These are phyloP conservation scores for Drosophila simulans DNA, from an alignment of 1,140 invertebrate genomes.

Conservation along the genomic window DNA sequence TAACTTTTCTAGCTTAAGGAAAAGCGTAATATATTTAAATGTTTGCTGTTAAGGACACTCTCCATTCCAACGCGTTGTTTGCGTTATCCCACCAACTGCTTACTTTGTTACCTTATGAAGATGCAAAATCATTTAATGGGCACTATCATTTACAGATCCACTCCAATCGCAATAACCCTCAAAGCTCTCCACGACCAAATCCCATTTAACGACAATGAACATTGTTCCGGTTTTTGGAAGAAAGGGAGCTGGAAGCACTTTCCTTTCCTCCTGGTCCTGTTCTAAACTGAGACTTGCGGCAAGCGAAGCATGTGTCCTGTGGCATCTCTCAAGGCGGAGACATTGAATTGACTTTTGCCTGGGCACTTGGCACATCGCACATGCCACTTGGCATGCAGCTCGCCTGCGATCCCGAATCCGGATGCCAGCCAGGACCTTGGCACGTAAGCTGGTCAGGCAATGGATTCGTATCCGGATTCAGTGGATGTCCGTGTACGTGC, in stretches of 20 bases:
- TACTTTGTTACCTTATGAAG: slow-evolving; percentile 21
- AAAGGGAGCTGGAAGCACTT: slow-evolving; percentile 31
- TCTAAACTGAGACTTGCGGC: slow-evolving; percentile 38
- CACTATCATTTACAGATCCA: slow-evolving; percentile 37
- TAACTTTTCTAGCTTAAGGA: too few species aligned
- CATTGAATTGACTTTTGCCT: slow-evolving; percentile 53
- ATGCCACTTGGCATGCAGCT: slow-evolving; percentile 35
- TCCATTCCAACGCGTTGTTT: too few species aligned
- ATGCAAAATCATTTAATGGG: slow-evolving; percentile 28
- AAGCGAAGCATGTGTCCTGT: slow-evolving; percentile 29
- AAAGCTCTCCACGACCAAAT: slow-evolving; percentile 32
- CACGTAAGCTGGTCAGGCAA: slow-evolving; percentile 46
- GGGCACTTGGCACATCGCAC: slow-evolving; percentile 21
- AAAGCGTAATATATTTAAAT: background rate
- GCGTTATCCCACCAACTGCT: background rate
- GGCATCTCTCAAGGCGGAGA: slow-evolving; percentile 47
- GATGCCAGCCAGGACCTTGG: slow-evolving; percentile 36
- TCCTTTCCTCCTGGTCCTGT: slow-evolving; percentile 16
- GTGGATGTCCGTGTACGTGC: slow-evolving; percentile 11
- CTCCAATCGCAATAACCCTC: slow-evolving; percentile 43
- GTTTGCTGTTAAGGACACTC: background rate
- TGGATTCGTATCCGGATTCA: slow-evolving; percentile 10
- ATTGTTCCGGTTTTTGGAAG: slow-evolving; percentile 23
- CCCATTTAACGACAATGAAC: slow-evolving; percentile 37
- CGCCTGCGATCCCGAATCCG: slow-evolving; percentile 31